phyloP scores from a whole-genome alignment of 2,888 invertebrate species.

The Anagyrus pseudococci region DNA sequence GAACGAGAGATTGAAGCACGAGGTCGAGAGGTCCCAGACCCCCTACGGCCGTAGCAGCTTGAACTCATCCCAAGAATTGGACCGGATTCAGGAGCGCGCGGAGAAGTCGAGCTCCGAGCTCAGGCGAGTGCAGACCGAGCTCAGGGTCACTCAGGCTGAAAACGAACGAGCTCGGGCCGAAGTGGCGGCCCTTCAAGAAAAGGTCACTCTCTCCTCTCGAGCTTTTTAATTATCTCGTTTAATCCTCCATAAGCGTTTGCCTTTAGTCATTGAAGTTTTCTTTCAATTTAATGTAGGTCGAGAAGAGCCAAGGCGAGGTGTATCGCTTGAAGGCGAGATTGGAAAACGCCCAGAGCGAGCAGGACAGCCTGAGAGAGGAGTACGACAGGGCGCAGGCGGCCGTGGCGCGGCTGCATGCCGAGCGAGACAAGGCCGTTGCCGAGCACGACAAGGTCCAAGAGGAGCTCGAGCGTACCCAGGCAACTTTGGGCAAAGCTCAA shows the following conservation, averaged over 20 bases:
- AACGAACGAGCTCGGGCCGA: constrained; percentile 86
- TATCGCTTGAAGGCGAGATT: constrained; percentile 91
- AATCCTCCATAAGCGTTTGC: not conserved
- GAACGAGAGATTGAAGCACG: constrained; percentile 86
- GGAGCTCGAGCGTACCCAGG: constrained; percentile 87
- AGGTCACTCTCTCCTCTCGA: too few relatives aligned
- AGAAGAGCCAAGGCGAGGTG: constrained; percentile 94
- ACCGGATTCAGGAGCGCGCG: constrained; percentile 77
- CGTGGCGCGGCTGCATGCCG: constrained; percentile 84
- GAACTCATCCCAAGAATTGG: constrained; percentile 82
- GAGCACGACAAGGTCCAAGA: constrained; percentile 87
- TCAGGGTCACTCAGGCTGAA: constrained; percentile 90
- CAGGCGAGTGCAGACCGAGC: constrained; percentile 86
- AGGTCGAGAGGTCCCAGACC: constrained; percentile 78
- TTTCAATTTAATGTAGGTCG: constrained; percentile 61
- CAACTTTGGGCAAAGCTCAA: constrained; percentile 89
- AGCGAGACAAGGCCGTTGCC: constrained; percentile 84
- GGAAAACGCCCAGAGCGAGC: constrained; percentile 94
- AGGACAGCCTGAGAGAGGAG: constrained; percentile 91
- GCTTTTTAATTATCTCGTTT: not conserved
- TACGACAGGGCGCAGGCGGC: constrained; percentile 86
- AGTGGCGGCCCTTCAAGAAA: constrained; percentile 86
- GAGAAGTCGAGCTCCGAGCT: constrained; percentile 86
- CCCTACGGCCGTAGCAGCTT: constrained; percentile 83
- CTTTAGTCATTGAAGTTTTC: not conserved